phyloP scores from a whole-genome alignment of 2,113 vertebrate genomes.

The Raja brachyura region DNA sequence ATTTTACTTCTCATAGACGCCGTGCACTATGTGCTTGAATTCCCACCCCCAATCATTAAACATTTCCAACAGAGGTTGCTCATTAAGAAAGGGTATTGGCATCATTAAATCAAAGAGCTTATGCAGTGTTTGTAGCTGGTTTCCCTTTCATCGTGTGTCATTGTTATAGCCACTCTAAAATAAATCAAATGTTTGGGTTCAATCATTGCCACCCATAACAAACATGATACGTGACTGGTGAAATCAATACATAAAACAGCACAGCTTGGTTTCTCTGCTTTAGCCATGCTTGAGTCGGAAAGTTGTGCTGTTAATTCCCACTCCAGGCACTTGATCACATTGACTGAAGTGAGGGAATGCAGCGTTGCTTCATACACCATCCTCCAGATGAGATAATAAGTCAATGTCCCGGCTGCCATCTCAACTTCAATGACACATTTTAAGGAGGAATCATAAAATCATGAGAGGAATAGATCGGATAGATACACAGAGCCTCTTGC shows the following conservation, averaged over 20 bases:
- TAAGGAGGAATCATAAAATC: background rate
- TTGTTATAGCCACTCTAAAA: background rate
- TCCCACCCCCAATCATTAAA: background rate
- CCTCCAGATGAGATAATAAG: background rate
- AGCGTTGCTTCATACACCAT: no score
- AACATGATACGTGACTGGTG: background rate
- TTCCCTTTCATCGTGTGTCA: background rate
- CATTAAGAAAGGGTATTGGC: background rate
- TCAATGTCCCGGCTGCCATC: no score
- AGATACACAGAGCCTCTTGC: no score
- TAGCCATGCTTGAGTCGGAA: background rate
- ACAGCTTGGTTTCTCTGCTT: background rate
- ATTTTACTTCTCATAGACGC: no score
- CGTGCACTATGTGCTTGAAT: no score
- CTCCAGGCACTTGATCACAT: background rate
- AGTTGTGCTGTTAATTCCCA: background rate
- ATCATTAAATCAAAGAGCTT: conserved; percentile 31
- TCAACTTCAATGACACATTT: background rate
- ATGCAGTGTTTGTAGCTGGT: background rate
- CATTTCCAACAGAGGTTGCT: background rate
- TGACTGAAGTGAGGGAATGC: background rate
- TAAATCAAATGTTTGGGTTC: background rate
- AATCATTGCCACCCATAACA: background rate
- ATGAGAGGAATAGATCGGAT: no score
- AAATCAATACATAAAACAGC: background rate